phyloP scores from a whole-genome alignment of 2,797 vertebrate species.

The Crocidura indochinensis region DNA sequence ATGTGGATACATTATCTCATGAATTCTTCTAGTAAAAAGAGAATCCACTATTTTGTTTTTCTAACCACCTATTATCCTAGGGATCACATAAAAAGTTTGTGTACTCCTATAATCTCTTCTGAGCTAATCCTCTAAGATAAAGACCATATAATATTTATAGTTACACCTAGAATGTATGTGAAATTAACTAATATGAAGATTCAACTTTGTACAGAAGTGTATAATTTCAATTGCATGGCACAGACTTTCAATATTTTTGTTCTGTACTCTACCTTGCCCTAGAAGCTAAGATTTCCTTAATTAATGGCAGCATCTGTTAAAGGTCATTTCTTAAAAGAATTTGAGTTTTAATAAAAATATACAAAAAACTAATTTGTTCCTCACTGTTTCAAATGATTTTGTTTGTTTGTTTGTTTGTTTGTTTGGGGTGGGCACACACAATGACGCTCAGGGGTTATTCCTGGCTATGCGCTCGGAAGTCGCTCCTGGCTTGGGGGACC shows the following conservation, averaged over 20 bases:
- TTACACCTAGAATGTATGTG: fast-evolving
- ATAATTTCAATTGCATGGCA: neutral
- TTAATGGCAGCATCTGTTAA: neutral
- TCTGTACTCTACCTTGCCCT: neutral
- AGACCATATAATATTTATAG: neutral
- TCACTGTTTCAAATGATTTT: too few species aligned
- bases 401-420: too few species aligned
- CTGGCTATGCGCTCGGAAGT: too few species aligned
- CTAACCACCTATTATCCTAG: neutral
- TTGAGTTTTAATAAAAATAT: neutral
- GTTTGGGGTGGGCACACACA: too few species aligned
- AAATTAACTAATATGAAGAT: neutral
- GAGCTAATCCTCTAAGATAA: neutral
- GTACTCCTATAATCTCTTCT: neutral
- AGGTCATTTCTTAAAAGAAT: neutral
- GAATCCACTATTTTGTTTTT: neutral
- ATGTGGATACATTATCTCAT: neutral
- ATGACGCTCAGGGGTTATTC: too few species aligned
- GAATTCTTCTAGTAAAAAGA: too few species aligned
- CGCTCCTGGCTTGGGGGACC: too few species aligned
- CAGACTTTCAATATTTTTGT: neutral
- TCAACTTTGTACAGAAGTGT: neutral
- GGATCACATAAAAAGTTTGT: neutral
- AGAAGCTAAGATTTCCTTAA: neutral
- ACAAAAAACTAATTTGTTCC: neutral